Conservation (phyloP, 2,113 vertebrate species). For the Pollachius pollachius region DNA sequence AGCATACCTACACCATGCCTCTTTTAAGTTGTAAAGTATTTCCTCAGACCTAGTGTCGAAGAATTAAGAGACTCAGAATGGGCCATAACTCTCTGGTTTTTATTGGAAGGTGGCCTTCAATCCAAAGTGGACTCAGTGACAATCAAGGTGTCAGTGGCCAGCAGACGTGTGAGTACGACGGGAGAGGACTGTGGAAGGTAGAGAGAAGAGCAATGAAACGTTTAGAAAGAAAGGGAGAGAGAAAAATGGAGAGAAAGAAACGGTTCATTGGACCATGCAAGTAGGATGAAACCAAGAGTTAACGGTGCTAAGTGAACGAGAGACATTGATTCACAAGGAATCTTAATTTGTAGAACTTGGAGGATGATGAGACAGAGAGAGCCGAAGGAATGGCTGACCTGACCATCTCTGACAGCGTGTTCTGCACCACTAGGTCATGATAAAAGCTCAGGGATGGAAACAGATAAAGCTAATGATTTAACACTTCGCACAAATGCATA, state of each 20-base stretch:
- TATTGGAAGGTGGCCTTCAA: no score
- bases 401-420: slow-evolving; percentile 10
- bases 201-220: slow-evolving; percentile 17
- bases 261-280: slow-evolving; percentile 22
- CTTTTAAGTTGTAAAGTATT: no score
- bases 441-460: not conserved
- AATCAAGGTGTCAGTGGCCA: no score
- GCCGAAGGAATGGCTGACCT: not conserved
- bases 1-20: no score
- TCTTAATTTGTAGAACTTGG: not conserved
- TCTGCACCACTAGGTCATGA: slow-evolving; percentile 6
- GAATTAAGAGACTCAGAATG: no score
- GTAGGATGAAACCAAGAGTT: slow-evolving; percentile 6
- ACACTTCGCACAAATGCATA: not conserved
- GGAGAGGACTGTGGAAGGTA: not conserved
- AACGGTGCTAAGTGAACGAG: slow-evolving; percentile 1
- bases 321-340: slow-evolving; percentile 5
- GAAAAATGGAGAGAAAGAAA: slow-evolving; percentile 26
- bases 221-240: slow-evolving; percentile 28
- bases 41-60: no score
- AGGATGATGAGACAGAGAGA: slow-evolving; percentile 7
- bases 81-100: no score
- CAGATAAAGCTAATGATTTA: not conserved
- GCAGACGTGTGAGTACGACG: no score
- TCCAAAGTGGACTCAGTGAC: no score